These are phyloP conservation scores for Aphis craccivora DNA, from an alignment of 1,140 invertebrate genomes.

Conservation along the genomic window DNA sequence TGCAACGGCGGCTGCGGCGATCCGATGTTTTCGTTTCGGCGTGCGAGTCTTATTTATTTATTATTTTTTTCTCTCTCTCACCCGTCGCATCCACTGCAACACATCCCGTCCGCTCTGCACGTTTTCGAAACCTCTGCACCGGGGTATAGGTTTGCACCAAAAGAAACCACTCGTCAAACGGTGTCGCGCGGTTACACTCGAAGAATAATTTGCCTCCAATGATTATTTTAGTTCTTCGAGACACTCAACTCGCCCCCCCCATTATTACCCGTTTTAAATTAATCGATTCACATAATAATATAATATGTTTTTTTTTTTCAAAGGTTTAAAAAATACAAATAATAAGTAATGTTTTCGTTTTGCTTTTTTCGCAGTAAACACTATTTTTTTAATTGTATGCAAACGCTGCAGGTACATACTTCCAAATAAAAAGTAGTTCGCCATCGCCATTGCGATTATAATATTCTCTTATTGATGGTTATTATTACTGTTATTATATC, in stretches of 20 bases:
- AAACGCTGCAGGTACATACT: neutral
- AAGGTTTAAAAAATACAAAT: too few species aligned
- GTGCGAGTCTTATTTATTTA: conserved; percentile 26
- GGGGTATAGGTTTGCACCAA: neutral
- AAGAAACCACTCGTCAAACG: neutral
- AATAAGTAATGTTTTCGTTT: too few species aligned
- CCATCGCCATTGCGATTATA: neutral
- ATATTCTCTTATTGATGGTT: too few species aligned
- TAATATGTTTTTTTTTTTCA: too few species aligned
- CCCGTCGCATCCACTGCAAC: neutral
- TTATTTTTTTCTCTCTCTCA: conserved; percentile 3
- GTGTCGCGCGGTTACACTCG: neutral
- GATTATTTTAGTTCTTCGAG: too few species aligned
- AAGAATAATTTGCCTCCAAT: too few species aligned
- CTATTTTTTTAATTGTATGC: too few species aligned
- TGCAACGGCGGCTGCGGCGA: neutral
- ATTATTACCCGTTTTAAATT: too few species aligned
- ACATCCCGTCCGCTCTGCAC: neutral
- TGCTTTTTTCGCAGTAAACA: too few species aligned
- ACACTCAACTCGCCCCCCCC: too few species aligned
- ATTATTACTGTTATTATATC: too few species aligned
- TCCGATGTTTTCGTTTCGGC: conserved; percentile 40
- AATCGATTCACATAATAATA: too few species aligned
- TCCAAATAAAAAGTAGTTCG: neutral
- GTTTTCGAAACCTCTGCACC: conserved; percentile 21